phyloP scores from a whole-genome alignment of 2,797 vertebrate genomes.

The Alcedo quadribrachys region DNA sequence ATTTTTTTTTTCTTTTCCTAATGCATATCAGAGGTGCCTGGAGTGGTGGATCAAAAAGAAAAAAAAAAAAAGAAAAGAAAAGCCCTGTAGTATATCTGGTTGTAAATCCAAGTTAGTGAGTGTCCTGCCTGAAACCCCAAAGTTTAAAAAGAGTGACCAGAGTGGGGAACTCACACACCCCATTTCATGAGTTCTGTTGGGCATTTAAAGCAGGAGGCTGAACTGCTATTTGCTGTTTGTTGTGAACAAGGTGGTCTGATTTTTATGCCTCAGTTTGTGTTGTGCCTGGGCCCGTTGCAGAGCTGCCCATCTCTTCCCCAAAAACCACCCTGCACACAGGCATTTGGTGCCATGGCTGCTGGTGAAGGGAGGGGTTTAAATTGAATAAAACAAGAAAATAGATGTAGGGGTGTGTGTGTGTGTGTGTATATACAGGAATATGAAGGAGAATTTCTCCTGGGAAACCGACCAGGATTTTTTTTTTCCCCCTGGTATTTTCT shows the following conservation, averaged over 20 bases:
- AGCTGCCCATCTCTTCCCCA: not conserved
- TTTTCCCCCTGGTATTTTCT: not conserved
- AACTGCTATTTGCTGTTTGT: accelerated
- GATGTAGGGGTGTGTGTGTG: accelerated
- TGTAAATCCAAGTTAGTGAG: not conserved
- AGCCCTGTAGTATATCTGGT: not conserved
- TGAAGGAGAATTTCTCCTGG: not conserved
- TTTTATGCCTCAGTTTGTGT: too few species aligned
- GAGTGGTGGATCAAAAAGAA: not conserved
- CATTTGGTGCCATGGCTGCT: not conserved
- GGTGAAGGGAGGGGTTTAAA: not conserved
- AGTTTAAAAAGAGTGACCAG: not conserved
- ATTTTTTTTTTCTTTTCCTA: not conserved
- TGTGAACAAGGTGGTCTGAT: not conserved
- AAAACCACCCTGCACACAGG: accelerated
- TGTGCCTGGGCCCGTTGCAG: accelerated
- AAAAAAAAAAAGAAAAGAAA: not conserved
- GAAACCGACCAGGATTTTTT: not conserved
- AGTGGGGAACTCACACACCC: accelerated
- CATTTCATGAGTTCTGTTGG: accelerated
- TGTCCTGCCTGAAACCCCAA: not conserved
- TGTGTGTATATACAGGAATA: accelerated
- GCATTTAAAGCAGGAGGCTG: not conserved
- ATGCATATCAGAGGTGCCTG: not conserved
- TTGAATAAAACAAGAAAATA: not conserved